Conservation (phyloP, 2,797 vertebrate species). For the Crypturellus tataupa region DNA sequence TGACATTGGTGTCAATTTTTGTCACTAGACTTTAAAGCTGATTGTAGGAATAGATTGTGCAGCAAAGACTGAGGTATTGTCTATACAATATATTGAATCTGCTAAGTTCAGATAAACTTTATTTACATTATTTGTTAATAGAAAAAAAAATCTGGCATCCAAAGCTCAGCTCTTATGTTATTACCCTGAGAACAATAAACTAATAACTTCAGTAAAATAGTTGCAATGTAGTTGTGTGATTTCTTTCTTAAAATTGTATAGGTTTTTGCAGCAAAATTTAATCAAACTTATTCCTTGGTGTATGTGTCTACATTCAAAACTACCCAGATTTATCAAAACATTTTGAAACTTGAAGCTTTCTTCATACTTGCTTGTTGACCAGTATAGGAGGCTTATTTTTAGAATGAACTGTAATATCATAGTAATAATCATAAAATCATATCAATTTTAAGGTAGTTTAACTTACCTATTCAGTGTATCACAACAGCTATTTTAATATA, state of each 20-base stretch:
- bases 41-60: neutral
- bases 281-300: neutral
- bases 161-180: neutral
- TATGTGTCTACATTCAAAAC: neutral
- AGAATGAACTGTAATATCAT: neutral
- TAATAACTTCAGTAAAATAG: neutral
- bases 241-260: too few species aligned
- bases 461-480: fast-evolving
- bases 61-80: neutral
- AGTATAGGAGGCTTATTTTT: neutral
- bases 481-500: neutral
- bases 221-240: too few species aligned
- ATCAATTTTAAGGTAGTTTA: neutral
- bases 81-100: neutral
- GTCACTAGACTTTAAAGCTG: neutral
- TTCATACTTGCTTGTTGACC: neutral
- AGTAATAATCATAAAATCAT: neutral
- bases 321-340: neutral
- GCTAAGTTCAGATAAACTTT: neutral
- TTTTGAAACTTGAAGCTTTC: neutral
- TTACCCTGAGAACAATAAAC: neutral
- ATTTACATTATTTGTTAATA: neutral
- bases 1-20: neutral
- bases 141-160: neutral
- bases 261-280: too few species aligned